A percentile compares a stretch with the other conserved stretches of the same genome.
phyloP scores from a whole-genome alignment of 1,140 invertebrate genomes.

The Eubasilissa regina region DNA sequence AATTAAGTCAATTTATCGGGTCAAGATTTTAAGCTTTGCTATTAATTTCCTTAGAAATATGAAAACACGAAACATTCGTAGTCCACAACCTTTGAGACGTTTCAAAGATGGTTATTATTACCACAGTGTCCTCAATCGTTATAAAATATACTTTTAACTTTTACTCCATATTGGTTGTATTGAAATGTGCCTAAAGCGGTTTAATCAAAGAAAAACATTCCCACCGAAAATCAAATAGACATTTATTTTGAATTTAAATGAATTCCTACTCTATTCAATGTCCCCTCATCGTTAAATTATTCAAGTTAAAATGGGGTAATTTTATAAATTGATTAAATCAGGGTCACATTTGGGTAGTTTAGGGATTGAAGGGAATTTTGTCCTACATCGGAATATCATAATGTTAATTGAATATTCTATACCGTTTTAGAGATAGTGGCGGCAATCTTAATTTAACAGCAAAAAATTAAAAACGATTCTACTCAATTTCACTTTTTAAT shows the following conservation, averaged over 20 bases:
- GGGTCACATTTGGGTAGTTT: slow-evolving; percentile 37
- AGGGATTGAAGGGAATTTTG: slow-evolving; percentile 5
- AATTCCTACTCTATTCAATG: background rate
- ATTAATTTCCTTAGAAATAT: no score
- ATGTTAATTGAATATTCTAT: slow-evolving; percentile 21
- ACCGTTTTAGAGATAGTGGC: background rate
- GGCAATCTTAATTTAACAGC: no score
- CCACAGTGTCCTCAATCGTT: no score
- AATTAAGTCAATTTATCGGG: no score
- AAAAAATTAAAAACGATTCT: no score
- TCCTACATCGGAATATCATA: slow-evolving; percentile 9
- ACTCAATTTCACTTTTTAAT: no score
- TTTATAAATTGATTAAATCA: slow-evolving; percentile 34
- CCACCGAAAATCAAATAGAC: background rate
- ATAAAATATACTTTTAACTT: background rate
- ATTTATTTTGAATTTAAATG: slow-evolving; percentile 4
- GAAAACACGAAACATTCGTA: no score
- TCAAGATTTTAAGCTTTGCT: no score
- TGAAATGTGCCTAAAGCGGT: background rate
- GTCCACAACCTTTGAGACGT: no score
- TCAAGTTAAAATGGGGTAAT: slow-evolving; percentile 27
- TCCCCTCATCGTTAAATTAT: slow-evolving; percentile 24
- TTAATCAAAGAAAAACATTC: background rate
- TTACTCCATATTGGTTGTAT: background rate
- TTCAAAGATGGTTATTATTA: no score